Conservation (phyloP, 1,140 invertebrate genomes). For the Psix sp. region DNA sequence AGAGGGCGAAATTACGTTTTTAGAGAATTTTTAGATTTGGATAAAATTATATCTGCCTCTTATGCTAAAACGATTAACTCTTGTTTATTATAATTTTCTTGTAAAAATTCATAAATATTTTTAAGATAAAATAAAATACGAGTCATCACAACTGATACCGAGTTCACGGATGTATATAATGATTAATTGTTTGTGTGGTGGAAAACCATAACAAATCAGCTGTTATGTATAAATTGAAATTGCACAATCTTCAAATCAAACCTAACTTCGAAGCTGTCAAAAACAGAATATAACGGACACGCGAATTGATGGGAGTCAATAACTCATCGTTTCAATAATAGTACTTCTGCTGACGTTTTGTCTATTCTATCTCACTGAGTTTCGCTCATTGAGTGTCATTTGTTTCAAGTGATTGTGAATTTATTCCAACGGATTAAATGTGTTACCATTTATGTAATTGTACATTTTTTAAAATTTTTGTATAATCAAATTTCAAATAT, state of each 20-base stretch:
- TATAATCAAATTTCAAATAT: too few relatives aligned
- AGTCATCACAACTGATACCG: too few relatives aligned
- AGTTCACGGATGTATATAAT: too few relatives aligned
- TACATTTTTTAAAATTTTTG: too few relatives aligned
- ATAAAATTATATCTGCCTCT: too few relatives aligned
- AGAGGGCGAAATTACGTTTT: not conserved
- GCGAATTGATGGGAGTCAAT: constrained; percentile 36
- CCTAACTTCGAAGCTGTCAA: constrained; percentile 42
- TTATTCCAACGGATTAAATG: constrained; percentile 14
- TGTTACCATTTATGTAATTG: too few relatives aligned
- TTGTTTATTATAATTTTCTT: too few relatives aligned
- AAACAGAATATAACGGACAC: constrained; percentile 33
- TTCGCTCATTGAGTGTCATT: constrained; percentile 34
- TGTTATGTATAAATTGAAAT: constrained; percentile 12
- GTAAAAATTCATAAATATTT: too few relatives aligned
- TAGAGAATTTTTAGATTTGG: not conserved
- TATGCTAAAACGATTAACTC: too few relatives aligned
- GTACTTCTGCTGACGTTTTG: constrained; percentile 40
- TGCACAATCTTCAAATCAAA: constrained; percentile 32
- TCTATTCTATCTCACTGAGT: constrained; percentile 18
- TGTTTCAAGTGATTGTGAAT: constrained; percentile 10
- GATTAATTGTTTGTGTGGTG: too few relatives aligned
- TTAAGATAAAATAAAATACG: too few relatives aligned
- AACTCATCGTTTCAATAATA: constrained; percentile 37
- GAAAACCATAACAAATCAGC: constrained; percentile 15